Conservation (phyloP, 2,113 vertebrate species). For the Bubo blakistoni region DNA sequence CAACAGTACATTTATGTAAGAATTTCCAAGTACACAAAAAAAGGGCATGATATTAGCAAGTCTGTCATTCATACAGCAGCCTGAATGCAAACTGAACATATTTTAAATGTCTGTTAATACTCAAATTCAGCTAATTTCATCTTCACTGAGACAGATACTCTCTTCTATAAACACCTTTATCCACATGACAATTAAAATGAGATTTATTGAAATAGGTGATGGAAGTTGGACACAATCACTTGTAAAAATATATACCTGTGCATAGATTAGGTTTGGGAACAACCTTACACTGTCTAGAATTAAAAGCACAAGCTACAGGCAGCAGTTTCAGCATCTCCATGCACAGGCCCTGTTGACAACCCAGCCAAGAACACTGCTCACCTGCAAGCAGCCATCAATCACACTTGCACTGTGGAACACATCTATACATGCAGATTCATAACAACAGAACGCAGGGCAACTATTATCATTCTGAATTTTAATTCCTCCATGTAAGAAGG, state of each 20-base stretch:
- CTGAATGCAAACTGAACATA: background rate
- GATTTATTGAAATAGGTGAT: background rate
- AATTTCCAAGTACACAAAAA: background rate
- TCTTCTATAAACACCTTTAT: background rate
- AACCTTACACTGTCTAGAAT: background rate
- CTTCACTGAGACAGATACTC: background rate
- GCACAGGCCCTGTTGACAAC: background rate
- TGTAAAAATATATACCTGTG: background rate
- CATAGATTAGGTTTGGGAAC: background rate
- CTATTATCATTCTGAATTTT: background rate
- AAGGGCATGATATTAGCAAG: background rate
- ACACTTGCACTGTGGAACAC: rapidly evolving
- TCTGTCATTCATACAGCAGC: background rate
- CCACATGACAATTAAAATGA: background rate
- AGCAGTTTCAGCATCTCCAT: background rate
- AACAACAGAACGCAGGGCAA: background rate
- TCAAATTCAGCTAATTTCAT: background rate
- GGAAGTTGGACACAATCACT: background rate
- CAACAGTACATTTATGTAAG: background rate
- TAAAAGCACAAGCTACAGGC: background rate
- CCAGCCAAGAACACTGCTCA: background rate
- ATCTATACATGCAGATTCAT: background rate
- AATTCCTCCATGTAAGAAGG: background rate
- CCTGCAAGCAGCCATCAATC: background rate
- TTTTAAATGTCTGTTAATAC: background rate